Percentiles rank a stretch among this genome's conserved stretches.
Evolutionary conservation across 2,888 invertebrate genomes (phyloP).

Genomic region (Pterostichus madidus): DNA sequence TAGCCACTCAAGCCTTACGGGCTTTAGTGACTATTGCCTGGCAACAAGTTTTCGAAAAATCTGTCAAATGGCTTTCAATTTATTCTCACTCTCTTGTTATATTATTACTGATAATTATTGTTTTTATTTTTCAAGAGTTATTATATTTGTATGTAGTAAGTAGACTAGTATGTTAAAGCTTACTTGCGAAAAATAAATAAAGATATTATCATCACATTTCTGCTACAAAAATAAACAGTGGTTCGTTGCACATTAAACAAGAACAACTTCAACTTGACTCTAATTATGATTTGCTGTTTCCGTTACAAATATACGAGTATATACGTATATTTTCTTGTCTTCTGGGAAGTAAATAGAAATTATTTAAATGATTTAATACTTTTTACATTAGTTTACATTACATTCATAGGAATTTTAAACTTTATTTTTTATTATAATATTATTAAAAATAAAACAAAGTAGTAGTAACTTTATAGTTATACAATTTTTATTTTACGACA

Average conservation of each 20-base stretch:
- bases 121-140: no score
- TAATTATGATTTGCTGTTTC: constrained; percentile 60
- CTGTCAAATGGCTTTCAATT: no score
- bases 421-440: no score
- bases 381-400: not conserved
- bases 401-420: no score
- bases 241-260: constrained; percentile 19
- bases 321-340: constrained; percentile 3
- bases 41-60: no score
- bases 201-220: constrained; percentile 33
- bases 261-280: constrained; percentile 31
- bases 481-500: no score
- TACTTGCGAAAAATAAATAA: constrained; percentile 28
- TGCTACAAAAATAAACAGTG: constrained; percentile 46
- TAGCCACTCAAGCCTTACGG: no score
- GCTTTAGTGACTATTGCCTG: no score
- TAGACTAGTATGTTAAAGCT: constrained; percentile 2
- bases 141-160: not conserved
- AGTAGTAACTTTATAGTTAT: no score
- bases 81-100: no score
- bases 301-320: constrained; percentile 50
- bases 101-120: no score
- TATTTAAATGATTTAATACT: not conserved
- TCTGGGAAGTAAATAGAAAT: constrained; percentile 27
- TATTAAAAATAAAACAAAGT: no score